Evolutionary conservation across 64 coral and sea anemone species (phyloP).

Genomic region (Acropora tenuis): DNA sequence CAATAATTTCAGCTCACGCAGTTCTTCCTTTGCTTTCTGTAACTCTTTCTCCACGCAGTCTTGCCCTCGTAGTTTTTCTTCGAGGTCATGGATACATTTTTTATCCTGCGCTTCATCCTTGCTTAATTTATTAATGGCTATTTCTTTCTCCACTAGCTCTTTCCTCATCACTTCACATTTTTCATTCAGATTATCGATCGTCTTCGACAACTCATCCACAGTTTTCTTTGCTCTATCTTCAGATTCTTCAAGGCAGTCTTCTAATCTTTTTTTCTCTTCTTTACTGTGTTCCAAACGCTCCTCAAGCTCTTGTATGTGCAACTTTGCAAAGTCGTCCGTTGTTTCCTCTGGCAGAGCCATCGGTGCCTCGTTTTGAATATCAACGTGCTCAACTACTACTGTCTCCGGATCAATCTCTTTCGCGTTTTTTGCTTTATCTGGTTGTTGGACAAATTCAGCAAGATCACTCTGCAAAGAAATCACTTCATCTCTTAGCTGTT

Average conservation of each 20-base stretch:
- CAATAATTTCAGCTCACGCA: background rate
- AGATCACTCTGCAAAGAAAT: conserved; percentile 48
- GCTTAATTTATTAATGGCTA: conserved; percentile 1
- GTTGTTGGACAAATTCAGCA: background rate
- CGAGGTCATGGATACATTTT: conserved; percentile 19
- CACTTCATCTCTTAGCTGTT: conserved; percentile 41
- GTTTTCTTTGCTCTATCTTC: conserved; percentile 48
- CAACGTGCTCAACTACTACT: background rate
- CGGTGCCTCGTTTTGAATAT: conserved; percentile 10
- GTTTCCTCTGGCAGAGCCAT: conserved; percentile 2
- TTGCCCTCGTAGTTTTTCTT: conserved; percentile 26
- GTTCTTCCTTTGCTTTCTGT: conserved; percentile 20
- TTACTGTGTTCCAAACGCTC: conserved; percentile 21
- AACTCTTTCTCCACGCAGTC: conserved; percentile 15
- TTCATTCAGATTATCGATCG: conserved; percentile 26
- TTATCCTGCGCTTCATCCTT: conserved; percentile 1
- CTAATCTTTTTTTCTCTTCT: conserved; percentile 32
- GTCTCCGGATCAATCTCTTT: background rate
- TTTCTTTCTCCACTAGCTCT: conserved; percentile 55
- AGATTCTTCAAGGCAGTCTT: conserved; percentile 22
- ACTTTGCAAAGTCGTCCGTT: conserved; percentile 28
- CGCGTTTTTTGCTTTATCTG: background rate
- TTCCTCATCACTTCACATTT: conserved; percentile 38
- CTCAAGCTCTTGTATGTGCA: conserved; percentile 60
- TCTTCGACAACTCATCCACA: conserved; percentile 50